Percentiles rank a stretch among this genome's conserved stretches.
phyloP scores from a whole-genome alignment of 2,888 invertebrate genomes.

The Leptinotarsa juncta region DNA sequence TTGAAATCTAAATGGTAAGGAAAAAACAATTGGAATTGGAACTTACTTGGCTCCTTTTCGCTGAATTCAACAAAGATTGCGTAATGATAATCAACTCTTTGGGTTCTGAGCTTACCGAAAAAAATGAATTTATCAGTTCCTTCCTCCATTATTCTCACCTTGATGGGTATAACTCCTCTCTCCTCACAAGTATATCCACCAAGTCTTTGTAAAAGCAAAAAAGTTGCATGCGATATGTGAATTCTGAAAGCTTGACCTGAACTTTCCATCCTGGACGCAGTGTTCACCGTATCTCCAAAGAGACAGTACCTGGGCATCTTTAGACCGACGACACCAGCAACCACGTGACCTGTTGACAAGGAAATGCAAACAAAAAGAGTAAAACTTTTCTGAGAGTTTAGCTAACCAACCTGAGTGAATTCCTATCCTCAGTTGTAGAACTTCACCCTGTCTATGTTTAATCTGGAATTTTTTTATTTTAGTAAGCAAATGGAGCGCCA shows the following conservation, averaged over 20 bases:
- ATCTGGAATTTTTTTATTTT: conserved; percentile 78
- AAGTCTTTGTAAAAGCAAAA: conserved; percentile 73
- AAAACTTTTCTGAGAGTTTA: background rate
- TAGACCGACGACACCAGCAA: conserved; percentile 86
- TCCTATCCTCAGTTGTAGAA: conserved; percentile 79
- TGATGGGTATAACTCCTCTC: conserved; percentile 78
- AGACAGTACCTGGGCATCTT: conserved; percentile 90
- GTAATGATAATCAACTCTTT: no score
- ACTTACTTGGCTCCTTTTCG: no score
- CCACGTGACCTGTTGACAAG: conserved; percentile 73
- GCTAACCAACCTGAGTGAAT: conserved; percentile 71
- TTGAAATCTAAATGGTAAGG: no score
- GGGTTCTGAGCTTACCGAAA: no score
- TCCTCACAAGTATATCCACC: conserved; percentile 81
- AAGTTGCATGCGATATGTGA: conserved; percentile 81
- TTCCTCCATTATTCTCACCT: conserved; percentile 67
- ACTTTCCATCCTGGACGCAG: conserved; percentile 86
- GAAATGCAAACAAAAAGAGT: no score
- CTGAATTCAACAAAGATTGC: no score
- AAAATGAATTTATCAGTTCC: no score
- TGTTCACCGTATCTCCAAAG: conserved; percentile 89
- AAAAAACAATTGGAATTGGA: no score
- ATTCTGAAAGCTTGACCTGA: conserved; percentile 80
- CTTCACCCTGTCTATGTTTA: conserved; percentile 75
- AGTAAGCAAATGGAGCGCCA: conserved; percentile 80